Evolutionary conservation across 37 sponge, comb jelly and placozoan genomes (phyloP).

Genomic region (Chondrilla cf. caribensis): DNA sequence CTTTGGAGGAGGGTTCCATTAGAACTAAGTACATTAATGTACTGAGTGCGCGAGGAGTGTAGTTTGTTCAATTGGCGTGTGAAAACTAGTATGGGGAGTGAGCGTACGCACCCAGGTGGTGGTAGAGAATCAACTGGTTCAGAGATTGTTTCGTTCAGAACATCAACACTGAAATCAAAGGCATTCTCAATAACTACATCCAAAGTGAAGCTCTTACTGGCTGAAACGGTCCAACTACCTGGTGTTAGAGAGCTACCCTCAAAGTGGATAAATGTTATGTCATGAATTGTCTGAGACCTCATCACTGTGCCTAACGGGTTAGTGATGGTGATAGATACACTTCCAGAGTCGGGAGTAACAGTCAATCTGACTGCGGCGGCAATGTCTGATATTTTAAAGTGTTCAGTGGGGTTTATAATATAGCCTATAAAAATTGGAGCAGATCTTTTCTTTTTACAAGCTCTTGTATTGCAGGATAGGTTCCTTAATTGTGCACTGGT

Average conservation of each 20-base stretch:
- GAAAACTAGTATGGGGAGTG: neutral
- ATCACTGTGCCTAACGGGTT: neutral
- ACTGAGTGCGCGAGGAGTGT: neutral
- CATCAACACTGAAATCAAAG: neutral
- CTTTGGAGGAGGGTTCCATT: neutral
- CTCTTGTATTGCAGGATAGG: neutral
- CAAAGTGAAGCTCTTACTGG: neutral
- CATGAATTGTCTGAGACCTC: neutral
- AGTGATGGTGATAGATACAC: neutral
- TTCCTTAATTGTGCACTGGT: neutral
- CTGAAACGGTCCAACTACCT: neutral
- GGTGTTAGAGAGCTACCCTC: neutral
- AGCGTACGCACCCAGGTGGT: conserved; percentile 3
- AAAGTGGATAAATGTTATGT: neutral
- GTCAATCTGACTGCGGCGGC: neutral
- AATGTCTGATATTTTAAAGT: neutral
- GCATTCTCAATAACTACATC: neutral
- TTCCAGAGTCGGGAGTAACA: neutral
- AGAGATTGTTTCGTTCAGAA: neutral
- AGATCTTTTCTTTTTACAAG: neutral
- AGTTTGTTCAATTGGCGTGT: neutral
- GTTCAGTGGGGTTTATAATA: neutral
- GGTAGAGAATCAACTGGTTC: neutral
- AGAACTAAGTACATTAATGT: neutral
- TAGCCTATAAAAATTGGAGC: too few species aligned